A percentile compares a stretch with the other conserved stretches of the same genome.
Evolutionary conservation across 2,113 vertebrate species (phyloP).

Genomic region (Trachemys scripta): DNA sequence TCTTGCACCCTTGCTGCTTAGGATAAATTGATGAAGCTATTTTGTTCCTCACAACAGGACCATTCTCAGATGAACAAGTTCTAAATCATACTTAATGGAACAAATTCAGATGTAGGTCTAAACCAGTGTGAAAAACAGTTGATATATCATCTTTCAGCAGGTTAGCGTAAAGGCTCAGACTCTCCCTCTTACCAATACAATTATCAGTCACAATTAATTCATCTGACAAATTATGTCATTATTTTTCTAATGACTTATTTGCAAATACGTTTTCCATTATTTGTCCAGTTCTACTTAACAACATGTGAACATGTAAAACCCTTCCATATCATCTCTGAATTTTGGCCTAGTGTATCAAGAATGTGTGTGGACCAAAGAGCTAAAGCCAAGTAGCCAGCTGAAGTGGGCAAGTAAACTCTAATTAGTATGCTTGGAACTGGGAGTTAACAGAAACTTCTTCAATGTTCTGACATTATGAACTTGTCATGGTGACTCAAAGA

Average conservation of each 20-base stretch:
- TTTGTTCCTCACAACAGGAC: background rate
- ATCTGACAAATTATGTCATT: background rate
- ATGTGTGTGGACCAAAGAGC: background rate
- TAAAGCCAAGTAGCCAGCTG: background rate
- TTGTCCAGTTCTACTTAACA: background rate
- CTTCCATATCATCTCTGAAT: background rate
- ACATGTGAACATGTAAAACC: background rate
- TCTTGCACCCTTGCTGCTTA: background rate
- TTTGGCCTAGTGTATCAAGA: background rate
- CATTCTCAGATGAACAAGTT: background rate
- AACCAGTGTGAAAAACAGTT: background rate
- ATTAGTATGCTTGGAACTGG: background rate
- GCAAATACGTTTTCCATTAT: background rate
- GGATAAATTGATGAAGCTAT: background rate
- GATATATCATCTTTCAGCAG: background rate
- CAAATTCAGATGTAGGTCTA: background rate
- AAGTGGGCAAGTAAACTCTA: background rate
- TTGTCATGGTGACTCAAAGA: background rate
- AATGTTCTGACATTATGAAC: background rate
- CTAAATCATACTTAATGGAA: background rate
- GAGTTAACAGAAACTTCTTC: background rate
- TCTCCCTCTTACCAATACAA: background rate
- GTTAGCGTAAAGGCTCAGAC: background rate
- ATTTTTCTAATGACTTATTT: background rate
- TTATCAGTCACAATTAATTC: background rate